Evolutionary conservation across 1,140 invertebrate genomes (phyloP), one percentile per base, ranked within the genome.

Genomic region (Harpegnathos saltator): DNA sequence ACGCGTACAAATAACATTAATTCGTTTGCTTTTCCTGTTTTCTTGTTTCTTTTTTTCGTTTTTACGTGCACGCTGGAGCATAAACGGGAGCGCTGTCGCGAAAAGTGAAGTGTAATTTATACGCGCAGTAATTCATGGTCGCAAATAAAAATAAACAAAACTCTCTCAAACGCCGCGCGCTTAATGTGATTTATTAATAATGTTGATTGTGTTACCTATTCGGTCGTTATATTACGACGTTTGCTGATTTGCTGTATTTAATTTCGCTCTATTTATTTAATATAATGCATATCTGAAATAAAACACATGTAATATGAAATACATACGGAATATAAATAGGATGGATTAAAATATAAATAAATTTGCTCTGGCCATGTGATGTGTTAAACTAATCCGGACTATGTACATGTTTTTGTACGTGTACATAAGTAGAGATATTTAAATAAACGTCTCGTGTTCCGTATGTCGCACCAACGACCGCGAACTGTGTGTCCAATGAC

Each of bases 221-320:
- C 54, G 17, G 52, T 77, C 26, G 0, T 77, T 52, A 50, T 73
- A 26, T 38, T 33, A 17, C 12, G 26, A 38, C 56, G 5, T 56
- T 38, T 38, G 29, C 33, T 56, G 19, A 72, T 56, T 72, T 14
- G 33, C 59, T 17, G 38, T 58, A 63, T 63, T 38, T 63, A 58
- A 62, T 29, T 58, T 58, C 38, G 33, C 14, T 71, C 1, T 58
- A 38, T 58, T 58, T 58, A 72, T 38, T 58, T 72, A 72, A 72
- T 72, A 56, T 22, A n/a, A 22, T 58, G 12, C 26, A 22, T 15
- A 38, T 54, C n/a, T 71, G 33, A 56, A 58, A 38, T 15, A 22
- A 56, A 38, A 11, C 33, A 22, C 29, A 33, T 38, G 5, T 72
- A 38, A 7, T 24, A n/a, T n/a, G n/a, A n/a, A n/a, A n/a, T n/a